Evolutionary conservation across 2,797 vertebrate genomes (phyloP), one percentile per base, ranked within the genome.

Genomic region (Tragopan temminckii): DNA sequence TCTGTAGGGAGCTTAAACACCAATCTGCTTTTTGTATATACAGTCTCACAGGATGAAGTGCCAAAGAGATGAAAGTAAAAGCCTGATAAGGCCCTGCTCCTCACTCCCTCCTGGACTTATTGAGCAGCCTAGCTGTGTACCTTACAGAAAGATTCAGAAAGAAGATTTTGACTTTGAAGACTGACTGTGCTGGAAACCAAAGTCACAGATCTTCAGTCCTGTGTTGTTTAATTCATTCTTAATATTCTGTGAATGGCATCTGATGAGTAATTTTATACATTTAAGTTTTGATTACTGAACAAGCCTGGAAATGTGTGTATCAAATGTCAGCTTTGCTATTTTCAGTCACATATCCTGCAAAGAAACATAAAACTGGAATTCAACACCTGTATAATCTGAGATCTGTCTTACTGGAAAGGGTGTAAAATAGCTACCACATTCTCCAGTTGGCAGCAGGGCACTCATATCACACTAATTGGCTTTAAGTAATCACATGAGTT

Each of bases 221-320:
- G 31, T 42, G 40, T 81, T 95, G 81, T 90, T 95, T 81, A 82
- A 94, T 95, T 96, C 96, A 95, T 81, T 95, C 79, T 92, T 96
- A 96, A 95, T 96, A 83, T 90, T 95, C 77, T 94, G 50, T 86
- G 88, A 98, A 91, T 93, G 59, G 25, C 70, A 95, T 94, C 61
- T 89, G 80, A 97, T 96, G 83, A 96, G 61, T 82, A 94, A 94
- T 96, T 97, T 97, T 94, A 95, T 94, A 96, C 68, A 79, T 43
- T 59, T 53, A 80, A 61, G 55, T 86, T 96, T 87, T 27, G 27
- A 5, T 76, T 77, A 82, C 80, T 90, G 95, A 94, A 94, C 61
- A 97, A 94, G 95, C 40, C 78, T 14, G 53, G 55, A 85, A 92
- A 63, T 82, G 45, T 63, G 27, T 35, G 20, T 76, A 88, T 67